Evolutionary conservation across 1,140 invertebrate genomes (phyloP).

Genomic region (Drosophila serrata): DNA sequence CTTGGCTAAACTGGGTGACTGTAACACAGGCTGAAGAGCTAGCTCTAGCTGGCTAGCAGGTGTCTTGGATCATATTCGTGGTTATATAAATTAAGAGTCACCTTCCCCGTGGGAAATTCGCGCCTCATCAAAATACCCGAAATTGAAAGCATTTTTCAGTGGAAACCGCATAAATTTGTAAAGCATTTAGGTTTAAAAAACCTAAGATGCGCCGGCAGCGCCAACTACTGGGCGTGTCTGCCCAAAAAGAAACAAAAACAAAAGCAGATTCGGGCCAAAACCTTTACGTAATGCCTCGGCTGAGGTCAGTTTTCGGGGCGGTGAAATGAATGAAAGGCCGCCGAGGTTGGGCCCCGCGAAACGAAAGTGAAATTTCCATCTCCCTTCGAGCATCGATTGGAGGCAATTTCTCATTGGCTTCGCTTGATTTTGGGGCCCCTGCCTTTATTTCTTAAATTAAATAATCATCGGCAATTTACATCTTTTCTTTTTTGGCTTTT

Average conservation of each 20-base stretch:
- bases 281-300: constrained; percentile 56
- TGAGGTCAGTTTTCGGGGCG: constrained; percentile 61
- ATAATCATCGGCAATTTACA: constrained; percentile 51
- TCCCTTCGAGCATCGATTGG: constrained; percentile 48
- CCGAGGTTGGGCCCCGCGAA: constrained; percentile 14
- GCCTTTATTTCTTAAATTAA: constrained; percentile 44
- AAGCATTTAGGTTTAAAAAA: constrained; percentile 54
- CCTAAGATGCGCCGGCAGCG: constrained; percentile 47
- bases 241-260: constrained; percentile 14
- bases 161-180: constrained; percentile 77
- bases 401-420: constrained; percentile 51
- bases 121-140: constrained; percentile 29
- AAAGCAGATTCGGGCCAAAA: constrained; percentile 8
- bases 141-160: constrained; percentile 63
- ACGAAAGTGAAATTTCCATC: constrained; percentile 76
- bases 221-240: constrained; percentile 72
- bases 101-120: constrained; percentile 31
- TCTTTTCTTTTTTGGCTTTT: constrained; percentile 10
- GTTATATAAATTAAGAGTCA: constrained; percentile 32
- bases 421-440: constrained; percentile 44
- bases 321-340: constrained; percentile 66
- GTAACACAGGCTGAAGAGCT: constrained; percentile 24
- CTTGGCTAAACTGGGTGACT: constrained; percentile 40
- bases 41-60: too few species aligned
- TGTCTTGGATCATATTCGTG: constrained; percentile 14